Evolutionary conservation across 2,113 vertebrate species (phyloP).

Genomic region (Alosa alosa): DNA sequence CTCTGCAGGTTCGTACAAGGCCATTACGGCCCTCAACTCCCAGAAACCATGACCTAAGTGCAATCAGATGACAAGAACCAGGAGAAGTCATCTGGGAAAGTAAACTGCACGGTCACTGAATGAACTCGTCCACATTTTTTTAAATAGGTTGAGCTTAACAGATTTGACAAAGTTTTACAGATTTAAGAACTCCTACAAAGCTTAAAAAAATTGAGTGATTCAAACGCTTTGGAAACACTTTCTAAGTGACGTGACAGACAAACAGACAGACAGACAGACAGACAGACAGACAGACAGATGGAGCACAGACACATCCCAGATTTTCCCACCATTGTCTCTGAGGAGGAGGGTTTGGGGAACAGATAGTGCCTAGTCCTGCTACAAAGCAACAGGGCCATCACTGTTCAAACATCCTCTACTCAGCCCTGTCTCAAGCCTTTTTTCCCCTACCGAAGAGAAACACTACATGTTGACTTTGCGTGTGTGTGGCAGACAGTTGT

Average conservation of each 20-base stretch:
- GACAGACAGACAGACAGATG: not conserved
- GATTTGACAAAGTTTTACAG: not conserved
- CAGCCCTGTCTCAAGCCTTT: conserved; percentile 31
- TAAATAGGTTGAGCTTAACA: not conserved
- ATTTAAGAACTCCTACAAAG: not conserved
- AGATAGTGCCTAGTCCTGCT: conserved; percentile 27
- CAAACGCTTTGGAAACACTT: not conserved
- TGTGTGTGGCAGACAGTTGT: conserved; percentile 49
- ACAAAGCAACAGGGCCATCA: conserved; percentile 40
- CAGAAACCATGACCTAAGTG: not conserved
- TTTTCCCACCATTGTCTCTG: conserved; percentile 27
- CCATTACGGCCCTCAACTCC: not conserved
- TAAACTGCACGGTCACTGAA: not conserved
- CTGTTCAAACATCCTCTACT: conserved; percentile 50
- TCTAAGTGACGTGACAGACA: not conserved
- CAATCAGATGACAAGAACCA: not conserved
- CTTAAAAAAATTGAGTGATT: not conserved
- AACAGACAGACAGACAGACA: not conserved
- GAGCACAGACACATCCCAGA: not conserved
- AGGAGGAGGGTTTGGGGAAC: conserved; percentile 34
- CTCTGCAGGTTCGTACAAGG: not conserved
- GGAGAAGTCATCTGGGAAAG: not conserved
- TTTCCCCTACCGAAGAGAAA: conserved; percentile 42
- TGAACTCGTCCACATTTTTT: not conserved
- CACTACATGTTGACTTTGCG: conserved; percentile 54